A percentile compares a stretch with the other conserved stretches of the same genome.
These are phyloP conservation scores for Entomobrya multifasciata DNA, from an alignment of 2,888 invertebrate species.

Conservation along the genomic window DNA sequence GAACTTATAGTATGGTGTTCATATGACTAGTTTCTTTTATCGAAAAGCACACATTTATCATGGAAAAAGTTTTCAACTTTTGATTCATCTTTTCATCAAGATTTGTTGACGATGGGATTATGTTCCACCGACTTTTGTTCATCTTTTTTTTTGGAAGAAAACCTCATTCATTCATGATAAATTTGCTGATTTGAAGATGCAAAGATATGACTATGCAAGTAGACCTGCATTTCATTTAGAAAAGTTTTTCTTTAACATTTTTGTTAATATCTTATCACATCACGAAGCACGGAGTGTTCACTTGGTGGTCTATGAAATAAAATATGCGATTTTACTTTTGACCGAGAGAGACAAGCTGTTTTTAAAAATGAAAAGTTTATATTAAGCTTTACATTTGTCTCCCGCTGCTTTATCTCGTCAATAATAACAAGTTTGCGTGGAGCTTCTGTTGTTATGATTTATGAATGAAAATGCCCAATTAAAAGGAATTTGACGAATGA, in stretches of 20 bases:
- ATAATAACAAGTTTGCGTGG: neutral
- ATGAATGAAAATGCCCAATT: no score
- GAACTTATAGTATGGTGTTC: neutral
- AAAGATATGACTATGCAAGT: no score
- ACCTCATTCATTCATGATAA: neutral
- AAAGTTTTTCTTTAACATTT: no score
- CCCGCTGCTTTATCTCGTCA: constrained; percentile 19
- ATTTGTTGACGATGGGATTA: constrained; percentile 17
- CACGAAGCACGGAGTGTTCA: no score
- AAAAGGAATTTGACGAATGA: neutral
- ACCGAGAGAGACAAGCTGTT: no score
- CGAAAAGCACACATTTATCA: constrained; percentile 15
- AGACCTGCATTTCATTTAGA: no score
- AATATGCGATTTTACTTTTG: no score
- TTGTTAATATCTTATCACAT: no score
- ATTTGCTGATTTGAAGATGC: neutral
- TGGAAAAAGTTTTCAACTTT: constrained; percentile 32
- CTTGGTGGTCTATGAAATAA: no score
- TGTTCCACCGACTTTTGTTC: constrained; percentile 24
- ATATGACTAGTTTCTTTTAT: no score
- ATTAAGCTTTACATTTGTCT: neutral
- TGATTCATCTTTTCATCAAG: constrained; percentile 40
- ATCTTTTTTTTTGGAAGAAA: neutral
- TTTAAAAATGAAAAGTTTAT: neutral
- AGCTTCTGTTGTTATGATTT: no score